Evolutionary conservation across 2,797 vertebrate species (phyloP).

Genomic region (Poeciliopsis presidionis): DNA sequence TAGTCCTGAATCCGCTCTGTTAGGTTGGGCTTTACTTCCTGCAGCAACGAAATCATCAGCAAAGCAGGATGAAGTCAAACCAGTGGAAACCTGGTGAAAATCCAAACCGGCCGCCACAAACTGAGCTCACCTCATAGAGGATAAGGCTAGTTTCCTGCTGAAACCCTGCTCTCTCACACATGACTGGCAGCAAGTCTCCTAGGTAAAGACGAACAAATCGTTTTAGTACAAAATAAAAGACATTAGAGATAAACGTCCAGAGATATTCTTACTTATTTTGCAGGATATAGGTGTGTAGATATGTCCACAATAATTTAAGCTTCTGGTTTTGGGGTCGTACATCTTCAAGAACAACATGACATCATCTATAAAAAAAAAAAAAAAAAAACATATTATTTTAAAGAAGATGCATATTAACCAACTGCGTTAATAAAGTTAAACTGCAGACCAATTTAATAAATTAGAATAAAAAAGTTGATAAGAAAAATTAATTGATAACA

Average conservation of each 20-base stretch:
- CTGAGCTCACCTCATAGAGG: constrained; percentile 97
- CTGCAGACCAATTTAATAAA: too few relatives aligned
- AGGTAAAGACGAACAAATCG: constrained; percentile 28
- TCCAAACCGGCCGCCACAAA: constrained; percentile 10
- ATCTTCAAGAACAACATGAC: constrained; percentile 99
- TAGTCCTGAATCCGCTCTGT: constrained; percentile 99
- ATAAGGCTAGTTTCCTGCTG: constrained; percentile 99
- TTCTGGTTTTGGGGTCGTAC: constrained; percentile 99
- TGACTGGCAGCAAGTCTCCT: constrained; percentile 99
- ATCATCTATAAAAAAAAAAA: constrained; percentile 84
- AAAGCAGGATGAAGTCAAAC: constrained; percentile 10
- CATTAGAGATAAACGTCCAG: neutral
- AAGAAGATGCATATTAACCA: neutral
- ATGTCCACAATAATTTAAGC: constrained; percentile 99
- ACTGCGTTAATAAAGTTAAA: too few relatives aligned
- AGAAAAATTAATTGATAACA: neutral
- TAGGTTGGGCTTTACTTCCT: constrained; percentile 99
- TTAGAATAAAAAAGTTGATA: too few relatives aligned
- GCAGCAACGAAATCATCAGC: constrained; percentile 39
- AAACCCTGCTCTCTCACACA: constrained; percentile 99
- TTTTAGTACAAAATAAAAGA: neutral
- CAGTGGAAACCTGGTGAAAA: neutral
- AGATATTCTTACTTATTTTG: constrained; percentile 92
- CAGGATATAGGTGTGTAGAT: constrained; percentile 99
- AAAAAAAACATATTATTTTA: neutral